Evolutionary conservation across 2,888 invertebrate species (phyloP), one percentile per base, ranked within the genome.

Genomic region (Smittia aterrima): DNA sequence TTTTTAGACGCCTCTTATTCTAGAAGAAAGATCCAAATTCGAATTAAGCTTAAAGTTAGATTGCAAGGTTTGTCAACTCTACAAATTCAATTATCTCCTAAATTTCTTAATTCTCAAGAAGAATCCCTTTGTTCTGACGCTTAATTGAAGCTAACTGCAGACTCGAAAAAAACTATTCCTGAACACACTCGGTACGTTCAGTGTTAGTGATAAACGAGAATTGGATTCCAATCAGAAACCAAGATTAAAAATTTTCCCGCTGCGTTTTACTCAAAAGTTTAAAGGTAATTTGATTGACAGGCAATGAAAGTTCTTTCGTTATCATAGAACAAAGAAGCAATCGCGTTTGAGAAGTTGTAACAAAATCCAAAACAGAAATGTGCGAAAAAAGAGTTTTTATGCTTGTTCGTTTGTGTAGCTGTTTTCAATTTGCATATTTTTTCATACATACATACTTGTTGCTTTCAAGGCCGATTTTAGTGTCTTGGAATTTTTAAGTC

Each of bases 401-500:
- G 47, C 47, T 47, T n/a, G 25, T 58, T 18, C 54, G 70, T 70
- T 53, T 70, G 58, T 72, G 54, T 62, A 18, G 20, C 1, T 58
- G 24, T 64, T 24, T 24, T 27, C 62, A 72, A 72, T 72, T 72
- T 72, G 72, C 72, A 72, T 72, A 47, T 72, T 62, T 72, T 22
- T 58, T 22, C 47, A 58, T 72, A 62, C 54, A 62, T 71, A 71
- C 25, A 62, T 32, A 72, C 72, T 72, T 72, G 72, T 72, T 72
- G 72, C 72, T 72, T 70, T 62, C 72, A 72, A 72, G 72, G 72
- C 38, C 72, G 54, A 20, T 62, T 58, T 62, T 62, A 16, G 72
- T 58, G 62, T 38, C 62, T 72, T 72, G 62, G 38, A 71, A 40
- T 72, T 58, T n/a, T 62, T 62, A 13, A 22, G 25, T 64, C 27